Conservation (phyloP, 1,140 invertebrate species). For the Drosophila pectinifera region DNA sequence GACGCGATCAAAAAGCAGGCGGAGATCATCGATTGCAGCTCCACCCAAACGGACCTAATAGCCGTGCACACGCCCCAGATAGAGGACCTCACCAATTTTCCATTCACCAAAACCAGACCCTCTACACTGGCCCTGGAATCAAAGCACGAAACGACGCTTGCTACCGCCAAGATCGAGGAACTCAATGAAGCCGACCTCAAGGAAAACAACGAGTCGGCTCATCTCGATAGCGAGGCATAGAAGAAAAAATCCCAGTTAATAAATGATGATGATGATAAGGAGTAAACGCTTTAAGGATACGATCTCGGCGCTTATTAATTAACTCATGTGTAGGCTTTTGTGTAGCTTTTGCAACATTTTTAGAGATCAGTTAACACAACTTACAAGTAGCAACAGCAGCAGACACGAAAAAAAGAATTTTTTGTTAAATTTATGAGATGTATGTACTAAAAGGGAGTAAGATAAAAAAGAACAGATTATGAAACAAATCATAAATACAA, state of each 20-base stretch:
- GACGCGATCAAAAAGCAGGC: constrained; percentile 74
- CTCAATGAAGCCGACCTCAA: constrained; percentile 38
- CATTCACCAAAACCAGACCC: constrained; percentile 76
- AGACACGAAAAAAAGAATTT: constrained; percentile 18
- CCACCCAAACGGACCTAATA: constrained; percentile 91
- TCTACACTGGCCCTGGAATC: constrained; percentile 77
- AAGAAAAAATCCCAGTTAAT: constrained; percentile 29
- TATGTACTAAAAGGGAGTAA: constrained; percentile 41
- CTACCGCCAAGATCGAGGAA: constrained; percentile 29
- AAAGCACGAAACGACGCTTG: constrained; percentile 45
- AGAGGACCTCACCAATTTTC: constrained; percentile 77
- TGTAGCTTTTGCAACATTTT: constrained; percentile 72
- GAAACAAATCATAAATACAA: constrained; percentile 65
- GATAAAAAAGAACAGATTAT: constrained; percentile 30
- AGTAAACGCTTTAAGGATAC: constrained; percentile 47
- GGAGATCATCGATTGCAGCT: constrained; percentile 85
- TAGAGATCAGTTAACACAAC: constrained; percentile 23
- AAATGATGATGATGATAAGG: constrained; percentile 21
- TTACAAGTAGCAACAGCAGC: constrained; percentile 25
- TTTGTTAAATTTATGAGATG: constrained; percentile 38
- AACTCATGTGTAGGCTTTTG: constrained; percentile 50
- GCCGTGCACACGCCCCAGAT: constrained; percentile 90
- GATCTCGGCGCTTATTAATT: constrained; percentile 61
- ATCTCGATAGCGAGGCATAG: constrained; percentile 23
- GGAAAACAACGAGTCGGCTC: constrained; percentile 40